Percentiles rank a stretch among this genome's conserved stretches.
Evolutionary conservation across 2,888 invertebrate species (phyloP).

Genomic region (Branchipolynoe longqiensis): DNA sequence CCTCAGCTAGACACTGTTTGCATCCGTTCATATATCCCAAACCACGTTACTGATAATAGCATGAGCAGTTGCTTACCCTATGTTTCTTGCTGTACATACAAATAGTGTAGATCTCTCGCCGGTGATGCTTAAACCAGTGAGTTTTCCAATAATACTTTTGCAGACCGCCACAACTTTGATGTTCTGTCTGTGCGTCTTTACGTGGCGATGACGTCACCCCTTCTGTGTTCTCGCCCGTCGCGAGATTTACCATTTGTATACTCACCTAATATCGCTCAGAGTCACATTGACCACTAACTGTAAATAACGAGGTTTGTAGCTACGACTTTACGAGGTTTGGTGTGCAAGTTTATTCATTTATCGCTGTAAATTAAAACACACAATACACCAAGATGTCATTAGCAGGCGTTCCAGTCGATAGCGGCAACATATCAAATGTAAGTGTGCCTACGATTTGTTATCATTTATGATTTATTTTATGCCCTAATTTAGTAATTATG

Average conservation of each 20-base stretch:
- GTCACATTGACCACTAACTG: constrained; percentile 2
- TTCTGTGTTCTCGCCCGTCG: not conserved
- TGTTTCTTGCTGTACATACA: constrained; percentile 8
- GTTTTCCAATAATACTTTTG: constrained; percentile 19
- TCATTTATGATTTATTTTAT: not conserved
- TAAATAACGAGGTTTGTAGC: not conserved
- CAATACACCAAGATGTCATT: not conserved
- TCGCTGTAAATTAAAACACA: no score
- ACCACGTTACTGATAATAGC: not conserved
- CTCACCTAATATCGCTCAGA: constrained; percentile 16
- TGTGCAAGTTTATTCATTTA: not conserved
- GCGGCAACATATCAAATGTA: constrained; percentile 9
- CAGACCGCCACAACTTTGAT: constrained; percentile 42
- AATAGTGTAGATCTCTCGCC: constrained; percentile 1
- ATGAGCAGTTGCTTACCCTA: constrained; percentile 6
- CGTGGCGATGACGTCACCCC: constrained; percentile 52
- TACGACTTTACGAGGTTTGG: not conserved
- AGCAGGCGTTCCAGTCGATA: not conserved
- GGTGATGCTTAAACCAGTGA: constrained; percentile 2
- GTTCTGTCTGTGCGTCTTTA: constrained; percentile 55
- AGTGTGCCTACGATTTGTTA: not conserved
- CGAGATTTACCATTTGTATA: not conserved
- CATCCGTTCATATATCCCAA: not conserved
- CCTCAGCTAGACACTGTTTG: not conserved
- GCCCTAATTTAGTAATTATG: not conserved